phyloP scores from a whole-genome alignment of 2,888 invertebrate genomes.

The Zootermopsis nevadensis region DNA sequence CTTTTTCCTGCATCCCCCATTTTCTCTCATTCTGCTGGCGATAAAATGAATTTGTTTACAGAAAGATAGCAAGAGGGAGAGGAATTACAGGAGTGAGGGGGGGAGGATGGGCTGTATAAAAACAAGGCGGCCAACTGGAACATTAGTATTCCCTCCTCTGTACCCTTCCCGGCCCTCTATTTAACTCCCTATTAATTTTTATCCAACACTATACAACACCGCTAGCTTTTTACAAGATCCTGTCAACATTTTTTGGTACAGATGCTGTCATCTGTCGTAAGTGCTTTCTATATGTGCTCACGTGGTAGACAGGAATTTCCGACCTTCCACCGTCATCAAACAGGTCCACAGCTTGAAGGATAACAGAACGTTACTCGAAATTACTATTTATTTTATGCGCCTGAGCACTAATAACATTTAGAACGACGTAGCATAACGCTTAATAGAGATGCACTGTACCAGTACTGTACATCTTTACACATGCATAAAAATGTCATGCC shows the following conservation, averaged over 20 bases:
- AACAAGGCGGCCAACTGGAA: conserved; percentile 50
- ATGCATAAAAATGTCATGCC: background rate
- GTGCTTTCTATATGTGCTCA: background rate
- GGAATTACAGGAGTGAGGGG: conserved; percentile 32
- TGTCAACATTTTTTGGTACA: conserved; percentile 14
- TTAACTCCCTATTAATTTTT: conserved; percentile 37
- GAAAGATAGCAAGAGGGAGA: conserved; percentile 48
- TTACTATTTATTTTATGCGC: background rate
- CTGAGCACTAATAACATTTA: background rate
- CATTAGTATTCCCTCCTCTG: conserved; percentile 47
- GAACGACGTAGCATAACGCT: too few relatives aligned
- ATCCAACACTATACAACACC: conserved; percentile 16
- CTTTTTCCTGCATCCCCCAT: conserved; percentile 26
- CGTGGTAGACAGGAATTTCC: background rate
- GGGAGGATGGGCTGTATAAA: conserved; percentile 25
- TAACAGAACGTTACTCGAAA: background rate
- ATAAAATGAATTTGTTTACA: conserved; percentile 53
- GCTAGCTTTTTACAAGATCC: background rate
- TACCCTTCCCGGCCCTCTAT: conserved; percentile 9
- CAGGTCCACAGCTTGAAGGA: background rate
- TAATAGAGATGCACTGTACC: too few relatives aligned
- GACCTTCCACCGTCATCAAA: background rate
- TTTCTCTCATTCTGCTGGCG: conserved; percentile 43
- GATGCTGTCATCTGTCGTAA: background rate
- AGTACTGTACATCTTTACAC: background rate